Evolutionary conservation across 2,797 vertebrate genomes (phyloP).

Genomic region (Garrulus glandarius): DNA sequence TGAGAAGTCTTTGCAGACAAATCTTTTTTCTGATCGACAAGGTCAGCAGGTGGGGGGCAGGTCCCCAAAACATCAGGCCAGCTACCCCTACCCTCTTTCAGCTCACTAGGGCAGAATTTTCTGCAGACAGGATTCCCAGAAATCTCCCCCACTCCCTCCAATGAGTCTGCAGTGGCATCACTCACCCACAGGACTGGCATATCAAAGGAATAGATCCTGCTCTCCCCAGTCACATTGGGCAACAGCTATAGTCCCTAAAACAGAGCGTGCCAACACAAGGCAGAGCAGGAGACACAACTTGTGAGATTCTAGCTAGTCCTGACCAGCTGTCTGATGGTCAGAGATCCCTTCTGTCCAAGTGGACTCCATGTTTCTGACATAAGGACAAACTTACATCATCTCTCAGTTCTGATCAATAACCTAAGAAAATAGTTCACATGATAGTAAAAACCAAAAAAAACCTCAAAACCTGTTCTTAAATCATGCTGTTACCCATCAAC

Average conservation of each 20-base stretch:
- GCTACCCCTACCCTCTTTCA: not conserved
- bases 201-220: not conserved
- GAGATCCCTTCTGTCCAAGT: not conserved
- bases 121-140: not conserved
- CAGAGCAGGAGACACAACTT: not conserved
- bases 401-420: not conserved
- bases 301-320: not conserved
- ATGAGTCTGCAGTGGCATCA: not conserved
- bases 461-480: not conserved
- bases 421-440: not conserved
- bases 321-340: not conserved
- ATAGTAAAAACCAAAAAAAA: not conserved
- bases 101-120: not conserved
- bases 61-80: not conserved
- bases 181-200: fast-evolving
- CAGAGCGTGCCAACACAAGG: not conserved
- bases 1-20: not conserved
- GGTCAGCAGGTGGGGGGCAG: not conserved
- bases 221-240: not conserved
- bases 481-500: not conserved
- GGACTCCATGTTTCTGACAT: not conserved
- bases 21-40: not conserved
- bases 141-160: not conserved
- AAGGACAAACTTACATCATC: not conserved
- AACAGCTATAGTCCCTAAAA: not conserved